Base-by-base conservation (phyloP, 2,113 vertebrate genomes). In the Oreocharis arfaki region DNA sequence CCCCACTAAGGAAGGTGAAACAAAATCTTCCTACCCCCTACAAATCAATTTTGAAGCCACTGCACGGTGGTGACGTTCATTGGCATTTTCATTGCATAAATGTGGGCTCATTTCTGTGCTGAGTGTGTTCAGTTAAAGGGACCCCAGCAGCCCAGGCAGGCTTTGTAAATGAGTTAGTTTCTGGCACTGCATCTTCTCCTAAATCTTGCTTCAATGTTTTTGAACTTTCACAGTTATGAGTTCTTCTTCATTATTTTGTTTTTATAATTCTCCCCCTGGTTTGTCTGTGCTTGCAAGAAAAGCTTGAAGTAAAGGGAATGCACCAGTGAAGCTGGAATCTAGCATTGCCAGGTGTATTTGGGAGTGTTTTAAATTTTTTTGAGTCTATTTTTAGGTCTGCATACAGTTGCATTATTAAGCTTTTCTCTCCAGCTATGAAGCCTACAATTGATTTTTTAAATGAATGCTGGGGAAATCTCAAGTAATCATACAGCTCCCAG, bases 371-470 rank as follows among this genome's bases (percentile, higher is more conserved):
- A 69, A 56, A 26, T 20, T 11, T 16, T 75, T 90, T 69, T 39
- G 2, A 77, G n/a, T 52, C 74, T 96, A 95, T 96, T 94, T 94
- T 95, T 94, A 90, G 89, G 61, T 82, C 84, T 94, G 73, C 74
- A 39, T 71, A 75, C n/a, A 68, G 74, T 84, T 89, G 81, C 74
- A 95, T 82, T 92, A 84, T 95, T 94, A 94, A 94, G 91, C 74
- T 93, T 94, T 95, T 87, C 89, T 68, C 77, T 95, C 93, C 89
- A 84, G 44, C 94, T 94, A 84, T 79, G 89, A 97, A 89, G 74
- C 37, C 49, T 89, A 78, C 73, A 87, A 53, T 65, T 93, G 84
- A 46, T 57, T 84, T 92, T 96, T 87, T 79, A 87, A 91, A 89
- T 82, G 61, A 87, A 82, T 82, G 30, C 65, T 63, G 32, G 20